phyloP scores from a whole-genome alignment of 1,140 invertebrate genomes.

The Orius laevigatus region DNA sequence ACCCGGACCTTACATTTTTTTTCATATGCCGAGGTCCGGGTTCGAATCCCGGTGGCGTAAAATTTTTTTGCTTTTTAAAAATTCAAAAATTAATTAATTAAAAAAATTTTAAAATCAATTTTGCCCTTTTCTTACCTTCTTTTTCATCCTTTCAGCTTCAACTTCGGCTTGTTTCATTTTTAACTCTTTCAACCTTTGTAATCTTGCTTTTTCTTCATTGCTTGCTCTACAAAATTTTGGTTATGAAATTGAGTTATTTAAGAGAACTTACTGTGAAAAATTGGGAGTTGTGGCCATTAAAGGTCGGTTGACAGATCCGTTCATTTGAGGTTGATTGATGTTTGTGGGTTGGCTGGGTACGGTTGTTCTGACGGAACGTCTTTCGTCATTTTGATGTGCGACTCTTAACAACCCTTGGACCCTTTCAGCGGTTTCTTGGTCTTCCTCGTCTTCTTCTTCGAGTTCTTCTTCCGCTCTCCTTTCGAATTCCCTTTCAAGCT shows the following conservation, averaged over 20 bases:
- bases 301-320: conserved; percentile 11
- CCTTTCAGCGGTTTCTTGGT: conserved; percentile 30
- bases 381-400: conserved; percentile 27
- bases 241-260: background rate
- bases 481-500: conserved; percentile 76
- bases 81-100: too few relatives aligned
- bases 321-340: conserved; percentile 9
- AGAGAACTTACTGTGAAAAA: background rate
- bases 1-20: too few relatives aligned
- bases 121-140: conserved; percentile 21
- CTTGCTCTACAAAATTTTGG: conserved; percentile 16
- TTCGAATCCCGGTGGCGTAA: too few relatives aligned
- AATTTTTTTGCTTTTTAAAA: too few relatives aligned
- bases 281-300: conserved; percentile 7
- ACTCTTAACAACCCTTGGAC: conserved; percentile 31
- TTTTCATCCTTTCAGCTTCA: conserved; percentile 29
- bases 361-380: conserved; percentile 17
- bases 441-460: conserved; percentile 62
- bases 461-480: conserved; percentile 61
- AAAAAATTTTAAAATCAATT: too few relatives aligned
- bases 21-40: too few relatives aligned
- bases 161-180: conserved; percentile 33
- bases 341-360: background rate
- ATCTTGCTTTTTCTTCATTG: conserved; percentile 32
- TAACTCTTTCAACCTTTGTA: conserved; percentile 35